Base-by-base conservation (phyloP, 1,140 invertebrate genomes). In the Colletes latitarsis region DNA sequence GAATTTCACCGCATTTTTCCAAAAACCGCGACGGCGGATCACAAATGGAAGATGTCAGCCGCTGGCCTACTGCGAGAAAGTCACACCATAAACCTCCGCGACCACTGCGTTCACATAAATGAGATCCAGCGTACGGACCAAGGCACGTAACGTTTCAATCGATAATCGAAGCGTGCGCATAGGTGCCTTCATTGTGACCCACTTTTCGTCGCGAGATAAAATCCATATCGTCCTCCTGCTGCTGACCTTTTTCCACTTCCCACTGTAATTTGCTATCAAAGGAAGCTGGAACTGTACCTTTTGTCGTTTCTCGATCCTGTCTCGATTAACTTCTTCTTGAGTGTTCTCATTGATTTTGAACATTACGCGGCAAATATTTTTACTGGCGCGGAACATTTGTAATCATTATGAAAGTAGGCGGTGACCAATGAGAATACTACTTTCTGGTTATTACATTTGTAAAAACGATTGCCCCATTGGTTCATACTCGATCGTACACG, bases 161-260 rank as follows among this genome's bases (percentile, higher is more conserved):
- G 92, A 93, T 93, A 93, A 92, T 89, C 83, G 86, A 92, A 91
- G 90, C 91, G 86, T 92, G 92, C 92, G 91, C 91, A 92, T 87
- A 91, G 62, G 81, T 77, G 80, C 69, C 85, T 73, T 53, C 74
- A 77, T 72, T 75, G 80, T 92, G 91, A 92, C 92, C 92, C 88
- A 92, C 88, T 92, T 92, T 89, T 77, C 49, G 64, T 55, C 66
- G 67, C 64, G 82, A 89, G 89, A 89, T 88, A 91, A 91, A 91
- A 91, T 91, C 90, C 89, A 91, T 91, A 90, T 88, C 78, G 69
- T 85, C 60, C 67, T 83, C 72, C 77, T 68, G 85, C 78, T 39
- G 76, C 58, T 86, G 85, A 86, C 85, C 85, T 86, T 87, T 87
- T 87, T 86, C 55, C 58, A 71, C 69, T 70, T 82, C 43, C 58